A percentile compares a stretch with the other conserved stretches of the same genome.
phyloP scores from a whole-genome alignment of 2,888 invertebrate species.

The Mesopsocus fuscifrons region DNA sequence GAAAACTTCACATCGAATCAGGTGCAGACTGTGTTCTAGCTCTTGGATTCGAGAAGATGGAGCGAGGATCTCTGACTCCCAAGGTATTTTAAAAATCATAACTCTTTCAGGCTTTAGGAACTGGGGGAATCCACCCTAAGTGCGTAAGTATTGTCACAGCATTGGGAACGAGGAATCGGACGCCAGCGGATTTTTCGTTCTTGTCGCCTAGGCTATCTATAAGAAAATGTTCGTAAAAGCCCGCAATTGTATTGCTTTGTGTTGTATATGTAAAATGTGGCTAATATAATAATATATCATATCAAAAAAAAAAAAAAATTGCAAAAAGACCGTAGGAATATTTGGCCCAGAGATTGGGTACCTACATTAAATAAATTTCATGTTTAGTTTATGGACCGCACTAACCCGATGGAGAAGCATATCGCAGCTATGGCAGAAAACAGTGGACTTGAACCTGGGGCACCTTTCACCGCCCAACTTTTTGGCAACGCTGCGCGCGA shows the following conservation, averaged over 20 bases:
- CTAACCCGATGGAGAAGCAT: conserved; percentile 79
- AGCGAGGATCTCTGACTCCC: conserved; percentile 64
- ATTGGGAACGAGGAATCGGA: background rate
- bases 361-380: conserved; percentile 10
- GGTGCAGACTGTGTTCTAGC: conserved; percentile 82
- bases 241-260: no score
- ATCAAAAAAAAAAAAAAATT: no score
- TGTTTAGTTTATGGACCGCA: conserved; percentile 51
- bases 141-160: conserved; percentile 5
- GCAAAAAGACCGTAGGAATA: background rate
- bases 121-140: no score
- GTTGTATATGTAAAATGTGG: no score
- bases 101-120: no score
- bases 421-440: conserved; percentile 68
- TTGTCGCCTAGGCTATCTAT: no score
- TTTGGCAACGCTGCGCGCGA: conserved; percentile 94
- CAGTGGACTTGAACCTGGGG: conserved; percentile 50
- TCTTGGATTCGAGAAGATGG: conserved; percentile 97
- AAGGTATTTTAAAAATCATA: conserved; percentile 44
- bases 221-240: no score
- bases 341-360: no score
- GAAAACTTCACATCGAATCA: conserved; percentile 80
- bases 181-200: background rate
- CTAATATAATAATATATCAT: background rate
- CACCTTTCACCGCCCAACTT: conserved; percentile 84